Evolutionary conservation across 2,113 vertebrate species (phyloP), one percentile per base, ranked within the genome.

Genomic region (Cisticola juncidis): DNA sequence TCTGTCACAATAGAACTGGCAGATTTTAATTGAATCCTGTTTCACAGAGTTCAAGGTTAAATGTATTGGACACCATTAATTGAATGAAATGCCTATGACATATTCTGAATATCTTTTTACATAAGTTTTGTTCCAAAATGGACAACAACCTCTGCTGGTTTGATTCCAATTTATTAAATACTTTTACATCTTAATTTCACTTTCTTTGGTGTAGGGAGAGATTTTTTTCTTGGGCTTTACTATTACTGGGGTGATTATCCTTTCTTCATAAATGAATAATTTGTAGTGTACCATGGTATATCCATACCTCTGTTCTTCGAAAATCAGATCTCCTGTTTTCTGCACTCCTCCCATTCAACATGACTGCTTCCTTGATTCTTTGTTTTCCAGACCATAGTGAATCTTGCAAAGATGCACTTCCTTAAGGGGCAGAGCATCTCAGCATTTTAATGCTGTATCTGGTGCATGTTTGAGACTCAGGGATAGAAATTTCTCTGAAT

Each of bases 91-190:
- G 26, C 89, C 95, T 80, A 94, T 40, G 13, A 66, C 33, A 9
- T 91, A 23, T 95, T 95, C 61, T 84, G 66, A 69, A 66, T 95
- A n/a, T 92, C 81, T 96, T 95, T 95, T 87, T 87, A 68, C 13
- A 0, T 96, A 95, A 90, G 81, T 94, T 95, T 97, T 97, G 70
- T 91, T 95, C 62, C 87, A 94, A 91, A 95, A 91, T 28, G 93
- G 93, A 94, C 91, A 87, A 76, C 87, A 82, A 9, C 78, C 84
- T 91, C 62, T 95, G 35, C 91, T 95, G 91, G 81, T 97, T 96
- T 82, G 95, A 72, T 91, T 95, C 81, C 48, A 86, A 80, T 94
- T 95, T 95, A 92, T 92, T 92, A 66, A 89, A 70, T 68, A 33
- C 58, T 90, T 92, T 81, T 73, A n/a, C 25, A 62, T 61, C 87